phyloP scores from a whole-genome alignment of 2,797 vertebrate species.

The Chlorospingus semifuscus region DNA sequence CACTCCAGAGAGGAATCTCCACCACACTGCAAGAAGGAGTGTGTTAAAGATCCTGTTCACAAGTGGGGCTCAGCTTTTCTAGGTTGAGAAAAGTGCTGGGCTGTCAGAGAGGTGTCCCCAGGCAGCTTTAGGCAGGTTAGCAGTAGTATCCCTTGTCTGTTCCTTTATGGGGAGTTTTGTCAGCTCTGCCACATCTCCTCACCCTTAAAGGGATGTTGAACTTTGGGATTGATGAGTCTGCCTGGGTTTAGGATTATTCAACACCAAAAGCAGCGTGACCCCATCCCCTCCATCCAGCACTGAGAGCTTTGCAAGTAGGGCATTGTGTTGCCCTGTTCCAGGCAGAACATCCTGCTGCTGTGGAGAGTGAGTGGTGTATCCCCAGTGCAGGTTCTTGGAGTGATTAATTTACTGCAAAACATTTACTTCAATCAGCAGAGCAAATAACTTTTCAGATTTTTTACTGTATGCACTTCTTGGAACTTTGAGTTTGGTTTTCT shows the following conservation, averaged over 20 bases:
- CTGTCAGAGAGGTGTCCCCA: not conserved
- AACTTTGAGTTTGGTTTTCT: not conserved
- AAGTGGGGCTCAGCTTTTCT: accelerated
- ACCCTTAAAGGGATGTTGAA: not conserved
- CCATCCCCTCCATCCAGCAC: accelerated
- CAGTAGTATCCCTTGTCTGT: not conserved
- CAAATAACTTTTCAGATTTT: accelerated
- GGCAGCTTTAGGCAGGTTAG: not conserved
- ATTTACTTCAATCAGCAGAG: accelerated
- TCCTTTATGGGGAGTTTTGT: not conserved
- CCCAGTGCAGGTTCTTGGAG: not conserved
- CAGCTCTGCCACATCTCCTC: not conserved
- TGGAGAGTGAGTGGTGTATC: not conserved
- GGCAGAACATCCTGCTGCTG: not conserved
- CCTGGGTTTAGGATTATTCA: not conserved
- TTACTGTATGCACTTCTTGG: not conserved
- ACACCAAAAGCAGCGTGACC: not conserved
- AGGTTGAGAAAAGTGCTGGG: not conserved
- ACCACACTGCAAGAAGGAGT: accelerated
- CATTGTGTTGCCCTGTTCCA: not conserved
- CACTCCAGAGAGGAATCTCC: not conserved
- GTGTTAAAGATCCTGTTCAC: not conserved
- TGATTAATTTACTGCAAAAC: not conserved
- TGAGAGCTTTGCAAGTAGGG: not conserved
- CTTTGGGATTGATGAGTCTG: not conserved